Conservation (phyloP, 2,888 invertebrate species). For the Pterostichus madidus region DNA sequence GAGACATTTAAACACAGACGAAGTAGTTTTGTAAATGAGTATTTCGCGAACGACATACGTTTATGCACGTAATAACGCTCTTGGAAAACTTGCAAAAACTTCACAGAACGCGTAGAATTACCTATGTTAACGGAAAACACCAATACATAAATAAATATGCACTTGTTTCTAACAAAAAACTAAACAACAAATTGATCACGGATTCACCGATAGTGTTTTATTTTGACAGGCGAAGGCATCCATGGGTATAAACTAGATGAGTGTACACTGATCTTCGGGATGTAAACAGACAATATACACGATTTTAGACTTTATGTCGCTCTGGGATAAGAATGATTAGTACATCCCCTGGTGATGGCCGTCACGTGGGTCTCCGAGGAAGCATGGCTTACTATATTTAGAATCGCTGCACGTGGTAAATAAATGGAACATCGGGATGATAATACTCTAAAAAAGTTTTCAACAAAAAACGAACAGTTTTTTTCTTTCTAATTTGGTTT, state of each 20-base stretch:
- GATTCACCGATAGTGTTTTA: slow-evolving; percentile 28
- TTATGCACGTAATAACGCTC: slow-evolving; percentile 45
- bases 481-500: slow-evolving; percentile 21
- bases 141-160: slow-evolving; percentile 22
- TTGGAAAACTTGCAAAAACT: slow-evolving; percentile 25
- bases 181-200: slow-evolving; percentile 36
- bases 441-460: slow-evolving; percentile 39
- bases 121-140: slow-evolving; percentile 48
- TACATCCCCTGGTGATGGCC: slow-evolving; percentile 56
- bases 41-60: slow-evolving; percentile 36
- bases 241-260: slow-evolving; percentile 24
- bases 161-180: slow-evolving; percentile 20
- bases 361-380: slow-evolving; percentile 63
- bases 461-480: slow-evolving; percentile 39
- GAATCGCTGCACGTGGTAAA: slow-evolving; percentile 65
- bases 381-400: slow-evolving; percentile 61
- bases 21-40: slow-evolving; percentile 14
- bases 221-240: slow-evolving; percentile 42
- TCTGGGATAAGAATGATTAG: neutral
- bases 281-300: slow-evolving; percentile 25
- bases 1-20: slow-evolving; percentile 29
- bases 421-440: slow-evolving; percentile 57
- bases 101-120: slow-evolving; percentile 22
- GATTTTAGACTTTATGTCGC: slow-evolving; percentile 2
- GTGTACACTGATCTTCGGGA: neutral